A percentile compares a stretch with the other conserved stretches of the same genome.
Evolutionary conservation across 2,888 invertebrate genomes (phyloP).

Genomic region (Amphipoea lucens): DNA sequence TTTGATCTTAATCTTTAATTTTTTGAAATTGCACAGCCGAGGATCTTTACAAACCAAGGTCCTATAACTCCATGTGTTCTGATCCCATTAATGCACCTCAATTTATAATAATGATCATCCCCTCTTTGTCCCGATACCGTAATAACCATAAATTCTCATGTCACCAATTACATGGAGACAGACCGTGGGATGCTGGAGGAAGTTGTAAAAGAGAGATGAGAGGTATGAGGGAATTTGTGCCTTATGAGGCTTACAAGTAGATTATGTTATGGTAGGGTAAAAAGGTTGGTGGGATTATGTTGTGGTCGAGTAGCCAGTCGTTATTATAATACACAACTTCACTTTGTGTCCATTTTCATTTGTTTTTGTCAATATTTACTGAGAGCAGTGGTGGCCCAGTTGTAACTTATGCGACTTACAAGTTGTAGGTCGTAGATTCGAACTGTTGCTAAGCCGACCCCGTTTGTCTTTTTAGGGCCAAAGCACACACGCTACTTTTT

Average conservation of each 20-base stretch:
- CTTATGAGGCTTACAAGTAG: slow-evolving; percentile 17
- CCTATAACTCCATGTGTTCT: slow-evolving; percentile 14
- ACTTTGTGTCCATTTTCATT: not conserved
- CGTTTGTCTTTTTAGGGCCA: no score
- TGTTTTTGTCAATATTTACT: no score
- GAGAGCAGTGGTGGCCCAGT: no score
- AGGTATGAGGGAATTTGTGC: not conserved
- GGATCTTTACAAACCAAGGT: slow-evolving; percentile 7
- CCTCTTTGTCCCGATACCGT: slow-evolving; percentile 50
- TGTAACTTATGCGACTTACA: no score
- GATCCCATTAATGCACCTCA: slow-evolving; percentile 36
- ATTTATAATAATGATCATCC: slow-evolving; percentile 58
- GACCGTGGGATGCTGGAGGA: slow-evolving; percentile 12
- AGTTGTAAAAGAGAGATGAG: slow-evolving; percentile 34
- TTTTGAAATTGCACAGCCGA: no score
- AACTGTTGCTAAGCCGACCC: no score
- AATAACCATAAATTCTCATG: slow-evolving; percentile 60
- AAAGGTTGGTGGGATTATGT: not conserved
- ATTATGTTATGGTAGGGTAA: not conserved
- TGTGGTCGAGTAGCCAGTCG: not conserved
- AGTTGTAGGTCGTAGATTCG: no score
- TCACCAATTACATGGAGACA: slow-evolving; percentile 44
- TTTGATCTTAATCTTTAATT: no score
- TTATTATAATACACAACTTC: not conserved
- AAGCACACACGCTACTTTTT: no score